Percentiles rank a stretch among this genome's conserved stretches.
phyloP scores from a whole-genome alignment of 1,140 invertebrate genomes.

The Lepidurus packardi region DNA sequence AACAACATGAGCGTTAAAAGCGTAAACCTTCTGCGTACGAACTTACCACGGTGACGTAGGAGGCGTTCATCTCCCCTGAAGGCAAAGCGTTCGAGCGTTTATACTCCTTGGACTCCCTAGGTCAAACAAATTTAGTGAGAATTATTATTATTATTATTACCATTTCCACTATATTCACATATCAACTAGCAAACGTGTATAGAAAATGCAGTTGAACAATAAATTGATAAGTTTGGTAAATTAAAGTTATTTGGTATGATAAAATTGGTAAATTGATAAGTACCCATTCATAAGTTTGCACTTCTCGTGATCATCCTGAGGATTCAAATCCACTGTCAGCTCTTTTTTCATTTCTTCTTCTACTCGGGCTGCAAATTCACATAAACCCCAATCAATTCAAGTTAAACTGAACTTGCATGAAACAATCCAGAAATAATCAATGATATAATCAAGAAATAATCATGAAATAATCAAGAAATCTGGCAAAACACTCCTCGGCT shows the following conservation, averaged over 20 bases:
- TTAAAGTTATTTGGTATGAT: neutral
- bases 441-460: too few species aligned
- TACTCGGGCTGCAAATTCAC: conserved; percentile 37
- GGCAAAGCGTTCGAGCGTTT: neutral
- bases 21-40: conserved; percentile 15
- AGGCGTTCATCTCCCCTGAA: conserved; percentile 19
- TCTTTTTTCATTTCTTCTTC: conserved; percentile 53
- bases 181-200: too few species aligned
- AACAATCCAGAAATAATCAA: neutral
- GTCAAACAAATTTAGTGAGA: neutral
- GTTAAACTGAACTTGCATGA: neutral
- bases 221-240: neutral
- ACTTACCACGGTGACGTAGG: conserved; percentile 31
- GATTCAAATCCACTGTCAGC: conserved; percentile 51
- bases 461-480: too few species aligned
- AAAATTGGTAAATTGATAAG: neutral
- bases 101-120: neutral
- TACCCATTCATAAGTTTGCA: conserved; percentile 39
- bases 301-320: conserved; percentile 41
- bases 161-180: too few species aligned
- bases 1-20: conserved; percentile 20
- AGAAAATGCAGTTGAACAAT: too few species aligned
- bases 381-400: conserved; percentile 23
- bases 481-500: too few species aligned
- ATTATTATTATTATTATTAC: too few species aligned